Base-by-base conservation (phyloP, 2,113 vertebrate genomes). In the Tragelaphus buxtoni region DNA sequence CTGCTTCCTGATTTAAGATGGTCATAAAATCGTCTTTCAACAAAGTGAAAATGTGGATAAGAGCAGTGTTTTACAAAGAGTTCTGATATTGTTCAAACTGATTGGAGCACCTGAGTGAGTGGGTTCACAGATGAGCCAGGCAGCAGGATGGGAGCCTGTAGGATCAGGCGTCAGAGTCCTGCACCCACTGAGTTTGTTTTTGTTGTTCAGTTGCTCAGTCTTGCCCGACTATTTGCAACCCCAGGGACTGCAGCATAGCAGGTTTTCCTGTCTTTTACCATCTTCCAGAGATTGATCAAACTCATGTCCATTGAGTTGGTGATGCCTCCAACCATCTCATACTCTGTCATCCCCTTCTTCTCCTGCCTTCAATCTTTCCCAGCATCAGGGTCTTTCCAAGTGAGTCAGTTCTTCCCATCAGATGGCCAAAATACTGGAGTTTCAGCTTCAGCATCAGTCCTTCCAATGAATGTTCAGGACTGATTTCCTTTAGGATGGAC, bases 11-110 rank as follows among this genome's bases (percentile, higher is more conserved):
- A 87, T 74, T 87, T 90, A 80, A 22, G 42, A 24, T 45, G 76
- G 51, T 72, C 76, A 61, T 77, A 61, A 81, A 63, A 79, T 26
- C 16, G 2, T 55, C 77, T 94, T 94, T 83, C 74, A 94, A 84
- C 7, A 79, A 42, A 49, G 16, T 58, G n/a, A 93, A 85, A 26
- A 35, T 90, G 69, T 90, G 74, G 58, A 79, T 10, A 26, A n/a
- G 9, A 55, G 61, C 5, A 77, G 6, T 51, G 69, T 65, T 94
- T 90, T 61, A 51, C 61, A 35, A 81, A 80, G 42, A 16, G 42
- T 91, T 81, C 58, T 6, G 3, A 16, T 77, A 30, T 24, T 91
- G 8, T 42, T 96, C 30, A 76, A 60, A 39, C 9, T 82, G 82
- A 85, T 20, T 85, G 22, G 42, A 56, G 17, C n/a, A 28, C 72